phyloP scores from a whole-genome alignment of 35 echinoderm and acorn worm species.

The Lytechinus variegatus region DNA sequence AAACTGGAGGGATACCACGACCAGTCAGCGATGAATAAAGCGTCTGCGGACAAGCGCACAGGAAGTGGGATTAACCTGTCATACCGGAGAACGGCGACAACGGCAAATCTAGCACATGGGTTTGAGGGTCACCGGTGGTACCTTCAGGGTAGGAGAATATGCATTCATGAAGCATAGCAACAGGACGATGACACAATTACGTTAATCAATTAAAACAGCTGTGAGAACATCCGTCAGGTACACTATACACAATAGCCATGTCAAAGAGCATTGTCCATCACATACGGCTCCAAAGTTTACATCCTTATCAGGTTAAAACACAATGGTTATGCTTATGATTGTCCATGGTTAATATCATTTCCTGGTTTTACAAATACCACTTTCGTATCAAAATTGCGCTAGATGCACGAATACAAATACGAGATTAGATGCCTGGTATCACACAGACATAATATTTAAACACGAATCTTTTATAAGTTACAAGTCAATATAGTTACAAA shows the following conservation, averaged over 20 bases:
- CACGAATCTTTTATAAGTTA: too few relatives aligned
- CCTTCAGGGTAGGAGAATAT: background rate
- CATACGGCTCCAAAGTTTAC: background rate
- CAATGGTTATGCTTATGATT: background rate
- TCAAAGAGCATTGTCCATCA: background rate
- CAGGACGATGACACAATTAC: background rate
- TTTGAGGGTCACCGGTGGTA: background rate
- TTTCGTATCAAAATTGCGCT: background rate
- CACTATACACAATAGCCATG: background rate
- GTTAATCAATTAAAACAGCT: background rate
- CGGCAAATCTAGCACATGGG: background rate
- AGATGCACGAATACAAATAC: background rate
- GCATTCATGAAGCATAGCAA: background rate
- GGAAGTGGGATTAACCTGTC: conserved; percentile 54
- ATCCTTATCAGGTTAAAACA: background rate
- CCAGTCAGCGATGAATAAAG: conserved; percentile 47
- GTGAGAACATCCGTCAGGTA: background rate
- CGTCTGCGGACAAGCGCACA: conserved; percentile 34
- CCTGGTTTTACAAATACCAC: background rate
- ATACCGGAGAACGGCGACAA: background rate
- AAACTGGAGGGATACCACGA: background rate
- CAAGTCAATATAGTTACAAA: too few relatives aligned
- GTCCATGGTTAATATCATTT: background rate
- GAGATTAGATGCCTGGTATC: background rate
- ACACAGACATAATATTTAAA: too few relatives aligned